Conservation (phyloP, 2,113 vertebrate genomes). For the Chelonoidis abingdonii region DNA sequence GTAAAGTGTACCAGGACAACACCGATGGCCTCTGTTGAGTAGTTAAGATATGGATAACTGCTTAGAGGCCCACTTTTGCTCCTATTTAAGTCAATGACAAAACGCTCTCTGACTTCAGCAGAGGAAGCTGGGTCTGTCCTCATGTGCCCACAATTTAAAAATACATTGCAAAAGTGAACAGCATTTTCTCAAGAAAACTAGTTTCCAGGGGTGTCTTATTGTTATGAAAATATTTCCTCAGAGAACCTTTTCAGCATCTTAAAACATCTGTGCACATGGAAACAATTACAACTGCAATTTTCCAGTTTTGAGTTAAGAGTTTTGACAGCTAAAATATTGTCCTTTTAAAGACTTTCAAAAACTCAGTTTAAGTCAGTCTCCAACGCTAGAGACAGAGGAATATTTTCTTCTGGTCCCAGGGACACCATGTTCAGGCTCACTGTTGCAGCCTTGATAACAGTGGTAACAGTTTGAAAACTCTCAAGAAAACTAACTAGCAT, state of each 20-base stretch:
- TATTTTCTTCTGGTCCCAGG: neutral
- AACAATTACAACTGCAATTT: slow-evolving; percentile 14
- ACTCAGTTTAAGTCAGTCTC: neutral
- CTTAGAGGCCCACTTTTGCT: neutral
- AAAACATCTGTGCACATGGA: neutral
- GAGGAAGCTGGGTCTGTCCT: neutral
- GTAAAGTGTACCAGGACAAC: neutral
- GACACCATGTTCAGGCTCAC: neutral
- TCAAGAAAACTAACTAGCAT: neutral
- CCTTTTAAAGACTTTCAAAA: neutral
- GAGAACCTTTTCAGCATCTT: neutral
- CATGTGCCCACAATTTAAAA: neutral
- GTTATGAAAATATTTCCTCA: slow-evolving; percentile 14
- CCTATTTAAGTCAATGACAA: neutral
- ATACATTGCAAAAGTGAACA: neutral
- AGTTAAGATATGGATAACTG: slow-evolving; percentile 13
- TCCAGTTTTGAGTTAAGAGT: neutral
- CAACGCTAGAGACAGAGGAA: neutral
- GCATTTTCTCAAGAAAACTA: slow-evolving; percentile 8
- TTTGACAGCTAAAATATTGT: slow-evolving; percentile 13
- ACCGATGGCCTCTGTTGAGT: slow-evolving; percentile 20
- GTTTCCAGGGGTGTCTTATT: neutral
- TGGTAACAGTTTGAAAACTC: neutral
- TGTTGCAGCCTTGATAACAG: neutral
- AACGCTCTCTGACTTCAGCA: slow-evolving; percentile 34